Evolutionary conservation across 2,888 invertebrate species (phyloP), one percentile per base, ranked within the genome.

Genomic region (Aphodius granarius): DNA sequence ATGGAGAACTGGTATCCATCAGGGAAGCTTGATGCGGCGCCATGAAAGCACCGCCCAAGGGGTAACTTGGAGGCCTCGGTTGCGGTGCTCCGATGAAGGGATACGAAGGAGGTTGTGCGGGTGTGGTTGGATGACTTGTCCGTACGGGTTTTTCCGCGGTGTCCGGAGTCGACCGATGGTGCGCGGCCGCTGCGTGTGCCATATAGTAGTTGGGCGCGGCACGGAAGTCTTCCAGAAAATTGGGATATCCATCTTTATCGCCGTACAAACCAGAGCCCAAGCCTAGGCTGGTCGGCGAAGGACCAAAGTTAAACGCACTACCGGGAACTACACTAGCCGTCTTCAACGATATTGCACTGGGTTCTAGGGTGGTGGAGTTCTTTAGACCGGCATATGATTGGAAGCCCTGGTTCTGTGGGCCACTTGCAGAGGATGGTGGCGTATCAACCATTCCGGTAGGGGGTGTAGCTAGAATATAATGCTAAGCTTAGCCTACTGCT

Each of bases 231-330:
- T 93, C 93, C 73, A 94, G 88, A 84, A 93, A 94, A 64, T 91
- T 91, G 77, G 91, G 88, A 85, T 93, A 94, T 65, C 91, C 90
- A 80, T 91, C 89, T 83, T 92, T 92, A 68, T 93, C 93, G 5
- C 89, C 89, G 81, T 92, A 92, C 68, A 92, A 85, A 16, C 91
- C 90, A 15, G 91, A 85, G 75, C 88, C 85, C 74, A 91, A 85
- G 66, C 89, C 87, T 83, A 93, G 88, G 3, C 88, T 87, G 76
- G 91, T 89, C 3, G 93, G 89, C 0, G 94, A 89, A 3, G 94
- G 90, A 17, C 94, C 94, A 83, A 95, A 96, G 85, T 95, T 95
- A 82, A 95, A 96, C 72, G 95, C 95, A 87, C 94, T 95, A 21
- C 94, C 93, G 5, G 95, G 92, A 78, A 95, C 94, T 84, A 94